Conservation (phyloP, 2,113 vertebrate genomes). For the Prunella himalayana region DNA sequence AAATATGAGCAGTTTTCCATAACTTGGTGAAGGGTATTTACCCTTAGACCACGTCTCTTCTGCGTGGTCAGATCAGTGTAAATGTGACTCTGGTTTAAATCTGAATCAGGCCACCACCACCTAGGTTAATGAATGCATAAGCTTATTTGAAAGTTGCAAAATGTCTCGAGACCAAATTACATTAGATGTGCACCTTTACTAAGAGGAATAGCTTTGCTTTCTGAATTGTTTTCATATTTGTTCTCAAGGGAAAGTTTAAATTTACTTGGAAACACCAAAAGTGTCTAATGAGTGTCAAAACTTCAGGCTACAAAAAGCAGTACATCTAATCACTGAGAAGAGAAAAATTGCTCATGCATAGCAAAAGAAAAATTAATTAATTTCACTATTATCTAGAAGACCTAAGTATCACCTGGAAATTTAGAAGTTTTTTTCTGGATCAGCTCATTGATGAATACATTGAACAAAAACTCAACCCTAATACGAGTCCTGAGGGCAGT, state of each 20-base stretch:
- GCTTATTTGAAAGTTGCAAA: neutral
- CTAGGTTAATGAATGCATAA: neutral
- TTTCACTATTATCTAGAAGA: neutral
- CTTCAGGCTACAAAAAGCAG: neutral
- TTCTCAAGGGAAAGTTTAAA: neutral
- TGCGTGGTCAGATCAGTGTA: neutral
- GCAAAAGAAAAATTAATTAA: neutral
- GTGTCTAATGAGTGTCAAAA: neutral
- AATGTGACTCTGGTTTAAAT: neutral
- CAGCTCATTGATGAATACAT: neutral
- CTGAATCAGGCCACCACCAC: neutral
- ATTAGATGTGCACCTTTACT: neutral
- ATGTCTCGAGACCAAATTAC: neutral
- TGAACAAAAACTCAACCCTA: neutral
- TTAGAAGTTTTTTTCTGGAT: neutral
- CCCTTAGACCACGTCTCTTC: neutral
- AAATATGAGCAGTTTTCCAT: neutral
- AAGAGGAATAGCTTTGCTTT: neutral
- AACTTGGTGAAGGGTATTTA: neutral
- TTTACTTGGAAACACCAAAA: neutral
- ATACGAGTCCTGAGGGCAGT: rapidly evolving
- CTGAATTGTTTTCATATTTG: neutral
- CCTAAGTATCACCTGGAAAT: neutral
- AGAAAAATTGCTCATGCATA: neutral
- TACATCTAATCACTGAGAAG: neutral